These are phyloP conservation scores for Odiellus spinosus DNA, from an alignment of 2,888 invertebrate genomes.

Conservation along the genomic window DNA sequence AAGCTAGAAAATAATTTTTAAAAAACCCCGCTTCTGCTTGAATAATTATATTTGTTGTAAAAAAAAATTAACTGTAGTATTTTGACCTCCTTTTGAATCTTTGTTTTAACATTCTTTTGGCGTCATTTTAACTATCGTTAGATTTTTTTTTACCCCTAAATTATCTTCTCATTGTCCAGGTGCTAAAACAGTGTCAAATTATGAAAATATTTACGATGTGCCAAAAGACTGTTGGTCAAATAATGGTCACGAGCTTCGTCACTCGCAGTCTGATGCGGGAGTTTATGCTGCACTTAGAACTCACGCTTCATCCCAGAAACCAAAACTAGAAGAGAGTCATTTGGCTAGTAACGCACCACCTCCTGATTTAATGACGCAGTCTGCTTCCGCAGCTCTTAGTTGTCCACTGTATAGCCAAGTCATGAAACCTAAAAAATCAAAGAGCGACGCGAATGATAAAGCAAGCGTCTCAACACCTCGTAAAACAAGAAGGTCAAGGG, in stretches of 20 bases:
- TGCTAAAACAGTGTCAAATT: conserved; percentile 1
- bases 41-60: too few relatives aligned
- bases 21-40: too few relatives aligned
- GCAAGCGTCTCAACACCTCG: not conserved
- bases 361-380: not conserved
- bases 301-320: not conserved
- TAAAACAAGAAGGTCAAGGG: conserved; percentile 8
- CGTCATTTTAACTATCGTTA: too few relatives aligned
- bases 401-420: not conserved
- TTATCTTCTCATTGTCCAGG: not conserved
- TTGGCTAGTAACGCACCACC: not conserved
- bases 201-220: conserved; percentile 17
- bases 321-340: too few relatives aligned
- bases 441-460: not conserved
- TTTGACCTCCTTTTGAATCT: too few relatives aligned
- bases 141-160: too few relatives aligned
- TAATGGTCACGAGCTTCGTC: conserved; percentile 5
- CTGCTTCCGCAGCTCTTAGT: not conserved
- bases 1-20: too few relatives aligned
- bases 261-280: conserved; percentile 14
- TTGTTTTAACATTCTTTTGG: too few relatives aligned
- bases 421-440: not conserved
- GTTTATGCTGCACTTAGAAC: conserved; percentile 12
- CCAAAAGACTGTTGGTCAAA: conserved; percentile 5
- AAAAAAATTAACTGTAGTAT: too few relatives aligned